Base-by-base conservation (phyloP, 2,888 invertebrate species). In the Diloba caeruleocephala region DNA sequence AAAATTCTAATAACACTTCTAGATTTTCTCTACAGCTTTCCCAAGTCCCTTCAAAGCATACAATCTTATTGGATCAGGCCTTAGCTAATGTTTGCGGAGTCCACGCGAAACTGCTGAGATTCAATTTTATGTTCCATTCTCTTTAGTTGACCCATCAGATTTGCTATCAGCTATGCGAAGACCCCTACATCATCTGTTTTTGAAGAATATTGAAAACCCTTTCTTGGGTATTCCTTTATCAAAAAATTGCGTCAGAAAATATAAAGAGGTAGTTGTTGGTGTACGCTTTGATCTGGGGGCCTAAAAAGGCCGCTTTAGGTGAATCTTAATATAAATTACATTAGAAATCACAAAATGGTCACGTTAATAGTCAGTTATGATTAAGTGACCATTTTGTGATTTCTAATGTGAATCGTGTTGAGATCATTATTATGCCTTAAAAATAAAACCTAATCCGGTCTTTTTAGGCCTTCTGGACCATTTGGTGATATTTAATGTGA, bases 11-110 rank as follows among this genome's bases (percentile, higher is more conserved):
- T 45, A 15, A 3, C 54, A 25, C 51, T 48, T 59, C 79, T 50
- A 79, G 76, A 28, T 2, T 2, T 53, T 58, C 44, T 66, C 14
- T 77, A 77, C 21, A 25, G 71, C 77, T 21, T 6, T 4, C 64
- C 36, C 45, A 53, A 72, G 75, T 73, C 81, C 83, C 82, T 82
- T 82, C 81, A 79, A 76, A 81, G 81, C 77, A 84, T 76, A 85
- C 82, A 85, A 84, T 84, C 87, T 85, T 87, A 85, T 87, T 87
- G 85, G 84, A 82, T 84, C 84, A 83, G 84, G 82, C 84, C 81
- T 79, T 43, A 68, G 84, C 82, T 79, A 84, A 84, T 84, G 82
- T 86, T 84, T 82, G 77, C 62, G 46, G 52, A 74, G 80, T 71
- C 78, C 74, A 79, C 71, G 73, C 75, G 70, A 84, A 85, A 82